Conservation (phyloP, 37 sponge, comb jelly and placozoan genomes). For the Aphrocallistes beatrix region DNA sequence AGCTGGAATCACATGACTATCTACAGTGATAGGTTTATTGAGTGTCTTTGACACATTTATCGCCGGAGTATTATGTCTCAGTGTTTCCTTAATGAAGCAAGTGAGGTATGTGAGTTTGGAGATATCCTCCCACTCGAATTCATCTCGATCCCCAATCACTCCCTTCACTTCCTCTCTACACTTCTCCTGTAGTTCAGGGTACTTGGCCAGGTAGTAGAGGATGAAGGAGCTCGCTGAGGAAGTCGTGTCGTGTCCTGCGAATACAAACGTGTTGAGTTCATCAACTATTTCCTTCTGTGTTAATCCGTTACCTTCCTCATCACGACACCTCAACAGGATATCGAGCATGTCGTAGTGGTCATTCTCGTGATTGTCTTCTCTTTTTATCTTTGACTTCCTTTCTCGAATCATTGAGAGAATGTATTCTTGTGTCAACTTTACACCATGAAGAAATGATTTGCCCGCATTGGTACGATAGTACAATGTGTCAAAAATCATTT, state of each 20-base stretch:
- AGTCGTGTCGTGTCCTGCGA: conserved; percentile 21
- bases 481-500: neutral
- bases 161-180: conserved; percentile 9
- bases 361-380: neutral
- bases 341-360: neutral
- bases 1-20: neutral
- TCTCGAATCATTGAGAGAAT: neutral
- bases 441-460: neutral
- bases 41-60: neutral
- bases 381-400: neutral
- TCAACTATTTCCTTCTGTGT: neutral
- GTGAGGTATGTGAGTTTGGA: neutral
- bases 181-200: neutral
- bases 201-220: neutral
- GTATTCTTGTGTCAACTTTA: neutral
- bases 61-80: neutral
- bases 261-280: conserved; percentile 8
- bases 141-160: neutral
- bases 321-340: neutral
- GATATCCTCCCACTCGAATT: neutral
- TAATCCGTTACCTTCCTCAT: neutral
- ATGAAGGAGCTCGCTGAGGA: neutral
- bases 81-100: conserved; percentile 16
- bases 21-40: neutral
- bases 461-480: neutral